A percentile compares a stretch with the other conserved stretches of the same genome.
These are phyloP conservation scores for Ditylenchus weischeri DNA, from an alignment of 2,888 invertebrate species.

Conservation along the genomic window DNA sequence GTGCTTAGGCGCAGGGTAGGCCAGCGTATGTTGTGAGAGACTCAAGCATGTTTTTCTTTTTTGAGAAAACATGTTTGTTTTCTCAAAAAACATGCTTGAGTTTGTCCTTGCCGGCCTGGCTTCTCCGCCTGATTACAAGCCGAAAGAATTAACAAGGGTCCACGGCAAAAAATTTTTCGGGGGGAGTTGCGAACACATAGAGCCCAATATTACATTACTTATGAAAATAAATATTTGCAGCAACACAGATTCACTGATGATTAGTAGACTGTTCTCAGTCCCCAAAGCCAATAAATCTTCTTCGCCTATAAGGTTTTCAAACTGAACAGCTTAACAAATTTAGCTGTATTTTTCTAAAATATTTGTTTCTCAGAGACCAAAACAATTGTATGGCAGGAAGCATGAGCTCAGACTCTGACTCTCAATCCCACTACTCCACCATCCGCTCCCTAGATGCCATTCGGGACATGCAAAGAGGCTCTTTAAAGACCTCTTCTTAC, in stretches of 20 bases:
- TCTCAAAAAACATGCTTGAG: too few species aligned
- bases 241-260: conserved; percentile 37
- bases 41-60: neutral
- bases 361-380: conserved; percentile 25
- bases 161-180: too few species aligned
- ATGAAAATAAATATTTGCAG: conserved; percentile 29
- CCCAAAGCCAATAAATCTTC: conserved; percentile 28
- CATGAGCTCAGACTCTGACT: conserved; percentile 42
- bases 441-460: conserved; percentile 44
- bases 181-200: too few species aligned
- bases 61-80: too few species aligned
- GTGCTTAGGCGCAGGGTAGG: too few species aligned
- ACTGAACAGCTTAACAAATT: neutral
- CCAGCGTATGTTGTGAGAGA: too few species aligned
- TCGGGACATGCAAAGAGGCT: conserved; percentile 7
- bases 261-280: conserved; percentile 44
- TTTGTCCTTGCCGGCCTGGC: too few species aligned
- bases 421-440: conserved; percentile 39
- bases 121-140: too few species aligned
- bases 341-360: neutral
- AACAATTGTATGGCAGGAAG: conserved; percentile 32
- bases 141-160: too few species aligned
- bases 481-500: neutral
- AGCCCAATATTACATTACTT: neutral
- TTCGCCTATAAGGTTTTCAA: conserved; percentile 15